Evolutionary conservation across 2,113 vertebrate genomes (phyloP).

Genomic region (Xyliphius kryptos): DNA sequence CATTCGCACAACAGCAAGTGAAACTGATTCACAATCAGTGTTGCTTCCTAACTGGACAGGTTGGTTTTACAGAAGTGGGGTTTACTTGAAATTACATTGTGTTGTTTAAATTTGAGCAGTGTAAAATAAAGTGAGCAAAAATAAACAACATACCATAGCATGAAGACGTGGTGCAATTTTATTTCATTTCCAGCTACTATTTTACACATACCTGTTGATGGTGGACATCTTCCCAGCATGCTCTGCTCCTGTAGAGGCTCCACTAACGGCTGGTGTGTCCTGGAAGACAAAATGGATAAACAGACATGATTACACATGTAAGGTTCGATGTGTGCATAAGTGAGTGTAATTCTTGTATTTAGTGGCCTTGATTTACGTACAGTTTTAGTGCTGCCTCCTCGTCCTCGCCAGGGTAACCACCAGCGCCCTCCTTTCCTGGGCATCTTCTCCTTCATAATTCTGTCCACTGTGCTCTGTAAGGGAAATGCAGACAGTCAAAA

Average conservation of each 20-base stretch:
- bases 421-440: conserved; percentile 91
- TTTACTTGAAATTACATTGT: too few species aligned
- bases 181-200: too few species aligned
- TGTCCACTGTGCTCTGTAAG: conserved; percentile 84
- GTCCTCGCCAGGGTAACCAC: conserved; percentile 97
- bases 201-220: conserved; percentile 48
- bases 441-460: conserved; percentile 97
- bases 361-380: too few species aligned
- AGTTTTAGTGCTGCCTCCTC: conserved; percentile 76
- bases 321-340: neutral
- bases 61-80: too few species aligned
- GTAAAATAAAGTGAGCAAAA: neutral
- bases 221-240: conserved; percentile 44
- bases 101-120: too few species aligned
- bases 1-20: too few species aligned
- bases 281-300: conserved; percentile 20
- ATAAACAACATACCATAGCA: too few species aligned
- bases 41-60: too few species aligned
- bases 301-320: too few species aligned
- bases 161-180: too few species aligned
- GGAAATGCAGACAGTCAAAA: conserved; percentile 58
- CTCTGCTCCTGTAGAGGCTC: conserved; percentile 43
- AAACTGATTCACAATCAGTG: too few species aligned
- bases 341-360: too few species aligned
- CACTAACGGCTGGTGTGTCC: conserved; percentile 53